A percentile compares a stretch with the other conserved stretches of the same genome.
phyloP scores from a whole-genome alignment of 2,797 vertebrate species.

The Denticeps clupeoides region DNA sequence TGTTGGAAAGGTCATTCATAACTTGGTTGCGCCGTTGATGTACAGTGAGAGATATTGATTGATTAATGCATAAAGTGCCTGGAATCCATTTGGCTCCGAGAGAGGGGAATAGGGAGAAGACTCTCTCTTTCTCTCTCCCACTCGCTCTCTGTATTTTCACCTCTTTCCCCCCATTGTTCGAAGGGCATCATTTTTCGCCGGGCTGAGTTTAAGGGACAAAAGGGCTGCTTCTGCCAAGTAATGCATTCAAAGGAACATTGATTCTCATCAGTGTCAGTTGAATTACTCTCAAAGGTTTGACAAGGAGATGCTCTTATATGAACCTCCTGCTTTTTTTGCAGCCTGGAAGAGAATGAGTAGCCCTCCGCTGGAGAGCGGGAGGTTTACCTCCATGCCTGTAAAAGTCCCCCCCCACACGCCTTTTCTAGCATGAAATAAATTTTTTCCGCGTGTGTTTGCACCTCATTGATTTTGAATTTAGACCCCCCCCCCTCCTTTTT shows the following conservation, averaged over 20 bases:
- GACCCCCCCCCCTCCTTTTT: too few species aligned
- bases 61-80: constrained; percentile 99
- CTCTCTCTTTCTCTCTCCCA: constrained; percentile 15
- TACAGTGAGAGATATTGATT: constrained; percentile 99
- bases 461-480: constrained; percentile 2
- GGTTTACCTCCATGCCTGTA: too few species aligned
- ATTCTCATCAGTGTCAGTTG: constrained; percentile 94
- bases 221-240: constrained; percentile 92
- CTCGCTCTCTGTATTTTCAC: constrained; percentile 81
- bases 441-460: not conserved
- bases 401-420: constrained; percentile 15
- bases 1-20: constrained; percentile 99
- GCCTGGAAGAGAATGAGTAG: constrained; percentile 45
- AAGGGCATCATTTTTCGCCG: constrained; percentile 75
- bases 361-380: constrained; percentile 11
- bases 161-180: constrained; percentile 88
- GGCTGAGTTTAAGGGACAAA: constrained; percentile 90
- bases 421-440: constrained; percentile 24
- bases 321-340: constrained; percentile 59
- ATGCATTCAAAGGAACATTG: constrained; percentile 90
- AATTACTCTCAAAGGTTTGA: constrained; percentile 87
- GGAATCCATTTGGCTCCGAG: constrained; percentile 98
- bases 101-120: constrained; percentile 86
- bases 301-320: constrained; percentile 83
- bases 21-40: constrained; percentile 92